Evolutionary conservation across 2,888 invertebrate genomes (phyloP).

Genomic region (Cheilosia scutellata): DNA sequence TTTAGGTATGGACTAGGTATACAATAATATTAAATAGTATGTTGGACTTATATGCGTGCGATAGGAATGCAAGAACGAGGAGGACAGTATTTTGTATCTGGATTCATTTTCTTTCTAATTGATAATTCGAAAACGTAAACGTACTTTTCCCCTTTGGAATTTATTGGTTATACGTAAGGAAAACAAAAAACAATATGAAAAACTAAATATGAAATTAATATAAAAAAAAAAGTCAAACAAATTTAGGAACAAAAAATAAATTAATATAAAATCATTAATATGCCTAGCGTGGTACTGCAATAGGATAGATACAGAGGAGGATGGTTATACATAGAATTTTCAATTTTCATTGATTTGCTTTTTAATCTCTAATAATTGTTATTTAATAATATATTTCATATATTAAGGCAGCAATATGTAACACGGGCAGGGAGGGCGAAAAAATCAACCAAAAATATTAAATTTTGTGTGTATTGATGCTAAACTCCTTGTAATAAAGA

Average conservation of each 20-base stretch:
- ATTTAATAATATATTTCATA: background rate
- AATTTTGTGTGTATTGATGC: constrained; percentile 16
- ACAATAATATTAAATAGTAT: constrained; percentile 13
- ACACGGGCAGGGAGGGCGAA: constrained; percentile 38
- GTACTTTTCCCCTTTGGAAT: background rate
- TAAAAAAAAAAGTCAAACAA: constrained; percentile 25
- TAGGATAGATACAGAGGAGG: constrained; percentile 67
- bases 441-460: constrained; percentile 56
- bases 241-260: constrained; percentile 31
- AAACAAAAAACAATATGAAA: constrained; percentile 35
- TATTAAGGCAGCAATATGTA: constrained; percentile 30
- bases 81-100: constrained; percentile 38
- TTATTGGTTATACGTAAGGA: constrained; percentile 1
- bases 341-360: constrained; percentile 55
- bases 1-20: constrained; percentile 21
- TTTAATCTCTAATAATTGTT: constrained; percentile 31
- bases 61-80: constrained; percentile 49
- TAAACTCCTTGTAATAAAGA: background rate
- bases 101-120: constrained; percentile 12
- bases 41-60: constrained; percentile 62
- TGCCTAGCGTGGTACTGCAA: constrained; percentile 71
- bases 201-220: constrained; percentile 28
- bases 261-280: constrained; percentile 26
- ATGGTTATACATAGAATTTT: constrained; percentile 28
- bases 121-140: constrained; percentile 17